phyloP scores from a whole-genome alignment of 2,888 invertebrate species.

The Hypena proboscidalis region DNA sequence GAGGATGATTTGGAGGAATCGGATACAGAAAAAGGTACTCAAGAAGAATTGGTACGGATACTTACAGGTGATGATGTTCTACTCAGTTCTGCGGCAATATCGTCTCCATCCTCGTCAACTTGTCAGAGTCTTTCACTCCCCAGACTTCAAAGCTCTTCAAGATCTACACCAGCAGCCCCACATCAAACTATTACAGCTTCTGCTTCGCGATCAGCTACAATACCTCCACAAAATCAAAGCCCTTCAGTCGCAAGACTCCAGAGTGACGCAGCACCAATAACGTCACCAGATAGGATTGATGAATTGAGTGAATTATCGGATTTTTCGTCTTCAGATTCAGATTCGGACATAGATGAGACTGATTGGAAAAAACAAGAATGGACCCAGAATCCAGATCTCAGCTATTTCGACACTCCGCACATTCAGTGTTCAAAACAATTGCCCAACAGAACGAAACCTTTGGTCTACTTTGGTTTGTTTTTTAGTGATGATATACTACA shows the following conservation, averaged over 20 bases:
- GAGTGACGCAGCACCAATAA: background rate
- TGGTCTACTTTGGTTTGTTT: constrained; percentile 10
- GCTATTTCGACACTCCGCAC: constrained; percentile 10
- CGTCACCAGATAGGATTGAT: constrained; percentile 7
- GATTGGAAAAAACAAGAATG: constrained; percentile 14
- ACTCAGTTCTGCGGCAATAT: constrained; percentile 5
- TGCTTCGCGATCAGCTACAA: too few species aligned
- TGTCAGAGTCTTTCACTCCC: too few species aligned
- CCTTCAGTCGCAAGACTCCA: too few species aligned
- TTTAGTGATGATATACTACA: constrained; percentile 12
- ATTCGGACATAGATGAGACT: constrained; percentile 12
- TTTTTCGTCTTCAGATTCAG: constrained; percentile 6
- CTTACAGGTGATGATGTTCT: constrained; percentile 7
- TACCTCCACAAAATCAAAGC: too few species aligned
- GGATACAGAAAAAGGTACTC: constrained; percentile 13
- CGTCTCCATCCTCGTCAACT: background rate
- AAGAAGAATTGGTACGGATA: too few species aligned
- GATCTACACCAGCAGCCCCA: too few species aligned
- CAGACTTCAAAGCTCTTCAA: too few species aligned
- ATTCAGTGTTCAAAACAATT: constrained; percentile 6
- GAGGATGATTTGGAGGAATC: constrained; percentile 24
- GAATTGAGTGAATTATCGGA: constrained; percentile 4
- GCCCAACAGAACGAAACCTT: constrained; percentile 11
- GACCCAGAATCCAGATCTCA: constrained; percentile 8
- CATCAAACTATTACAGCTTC: too few species aligned